Base-by-base conservation (phyloP, 2,113 vertebrate species). In the Centropristis striata region DNA sequence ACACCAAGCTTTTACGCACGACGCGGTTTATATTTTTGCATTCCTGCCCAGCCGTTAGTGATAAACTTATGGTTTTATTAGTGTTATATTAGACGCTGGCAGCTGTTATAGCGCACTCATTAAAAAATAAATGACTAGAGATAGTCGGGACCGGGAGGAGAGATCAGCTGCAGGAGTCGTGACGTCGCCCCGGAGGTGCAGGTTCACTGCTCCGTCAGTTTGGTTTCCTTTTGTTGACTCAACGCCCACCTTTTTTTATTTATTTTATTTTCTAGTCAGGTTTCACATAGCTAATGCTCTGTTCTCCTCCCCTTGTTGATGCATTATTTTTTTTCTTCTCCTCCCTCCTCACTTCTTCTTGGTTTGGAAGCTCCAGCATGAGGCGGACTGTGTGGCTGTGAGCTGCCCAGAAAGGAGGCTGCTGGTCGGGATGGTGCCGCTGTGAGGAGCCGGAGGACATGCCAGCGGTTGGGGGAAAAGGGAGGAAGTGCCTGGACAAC, bases 401-500 rank as follows among this genome's bases (percentile, higher is more conserved):
- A 46, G 53, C 77, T 70, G 91, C 89, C 88, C 87, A 84, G 55
- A 88, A 86, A 83, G 85, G 88, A 86, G 85, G 87, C 88, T 93
- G 90, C 87, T 91, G 92, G 86, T 90, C 78, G 91, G 88, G 81
- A 91, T 93, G 93, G 84, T 80, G 77, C 81, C 78, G 87, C 86
- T 90, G 87, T 92, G 85, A 93, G 65, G 68, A 81, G 72, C 75
- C 70, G 42, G 82, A 61, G 59, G 82, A 83, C 76, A 83, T 85
- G 88, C 75, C 78, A 53, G 80, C 12, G 68, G 86, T 70, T 39
- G 59, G 76, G 66, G 80, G 75, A 0, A 47, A 39, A 67, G 75
- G 55, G 44, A 68, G 42, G 58, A 92, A 88, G 88, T 82, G 86
- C 85, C 86, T 64, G 90, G 95, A 88, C 96, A 90, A 90, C 96